Evolutionary conservation across 2,797 vertebrate species (phyloP).

Genomic region (Basileuterus tristriatus): DNA sequence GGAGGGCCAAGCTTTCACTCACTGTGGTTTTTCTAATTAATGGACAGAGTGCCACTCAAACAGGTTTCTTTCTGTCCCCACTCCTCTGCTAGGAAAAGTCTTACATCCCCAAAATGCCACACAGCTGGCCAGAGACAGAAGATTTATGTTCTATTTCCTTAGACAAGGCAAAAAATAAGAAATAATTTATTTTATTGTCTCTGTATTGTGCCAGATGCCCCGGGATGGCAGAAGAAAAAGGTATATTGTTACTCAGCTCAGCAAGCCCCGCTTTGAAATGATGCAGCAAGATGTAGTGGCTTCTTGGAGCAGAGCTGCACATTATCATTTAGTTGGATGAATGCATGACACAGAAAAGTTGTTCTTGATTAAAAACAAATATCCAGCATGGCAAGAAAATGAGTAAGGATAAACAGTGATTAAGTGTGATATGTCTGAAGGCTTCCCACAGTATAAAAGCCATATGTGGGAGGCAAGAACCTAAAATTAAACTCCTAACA

Average conservation of each 20-base stretch:
- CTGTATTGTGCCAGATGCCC: background rate
- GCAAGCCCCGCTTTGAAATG: background rate
- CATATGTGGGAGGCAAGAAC: constrained; percentile 55
- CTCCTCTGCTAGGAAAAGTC: background rate
- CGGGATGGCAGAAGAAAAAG: background rate
- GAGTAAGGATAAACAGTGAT: constrained; percentile 59
- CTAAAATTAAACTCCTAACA: constrained; percentile 61
- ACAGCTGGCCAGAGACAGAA: background rate
- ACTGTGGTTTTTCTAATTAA: background rate
- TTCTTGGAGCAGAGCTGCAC: constrained; percentile 10
- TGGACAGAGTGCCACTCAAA: background rate
- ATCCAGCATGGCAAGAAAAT: constrained; percentile 52
- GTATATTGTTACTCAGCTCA: background rate
- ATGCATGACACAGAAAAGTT: constrained; percentile 32
- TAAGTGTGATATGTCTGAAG: constrained; percentile 63
- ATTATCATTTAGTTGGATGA: background rate
- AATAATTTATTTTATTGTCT: background rate
- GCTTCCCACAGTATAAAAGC: constrained; percentile 67
- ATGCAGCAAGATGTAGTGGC: background rate
- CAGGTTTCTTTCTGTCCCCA: background rate
- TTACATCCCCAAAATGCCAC: background rate
- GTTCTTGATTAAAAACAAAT: constrained; percentile 70
- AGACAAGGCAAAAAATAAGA: background rate
- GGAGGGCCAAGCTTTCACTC: background rate
- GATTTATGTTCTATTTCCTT: background rate